These are phyloP conservation scores for Macrosoma leucophasiata DNA, from an alignment of 2,888 invertebrate species.

Conservation along the genomic window DNA sequence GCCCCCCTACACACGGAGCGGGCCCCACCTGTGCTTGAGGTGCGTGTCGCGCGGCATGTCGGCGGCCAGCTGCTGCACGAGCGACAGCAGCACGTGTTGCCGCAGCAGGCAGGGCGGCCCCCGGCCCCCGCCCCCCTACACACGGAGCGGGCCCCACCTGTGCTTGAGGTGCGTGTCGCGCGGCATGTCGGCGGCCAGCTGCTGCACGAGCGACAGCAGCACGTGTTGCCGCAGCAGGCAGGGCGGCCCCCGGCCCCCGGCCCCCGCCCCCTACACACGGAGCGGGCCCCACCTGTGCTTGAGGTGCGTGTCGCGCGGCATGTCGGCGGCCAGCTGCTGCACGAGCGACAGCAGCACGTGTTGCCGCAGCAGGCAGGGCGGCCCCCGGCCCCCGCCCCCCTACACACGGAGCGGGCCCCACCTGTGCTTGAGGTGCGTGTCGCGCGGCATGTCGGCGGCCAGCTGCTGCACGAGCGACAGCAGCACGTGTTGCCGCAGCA, in stretches of 20 bases:
- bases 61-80: slow-evolving; percentile 95
- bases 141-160: no score
- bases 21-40: slow-evolving; percentile 58
- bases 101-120: slow-evolving; percentile 82
- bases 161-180: slow-evolving; percentile 79
- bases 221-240: slow-evolving; percentile 90
- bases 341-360: slow-evolving; percentile 94
- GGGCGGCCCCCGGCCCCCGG: no score
- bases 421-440: slow-evolving; percentile 76
- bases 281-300: slow-evolving; percentile 62
- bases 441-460: slow-evolving; percentile 88
- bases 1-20: no score
- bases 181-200: slow-evolving; percentile 91
- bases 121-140: no score
- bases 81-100: slow-evolving; percentile 92
- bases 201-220: slow-evolving; percentile 93
- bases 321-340: slow-evolving; percentile 94
- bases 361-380: slow-evolving; percentile 84
- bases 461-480: slow-evolving; percentile 96
- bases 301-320: slow-evolving; percentile 82
- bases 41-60: slow-evolving; percentile 87
- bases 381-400: no score
- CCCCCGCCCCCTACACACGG: no score
- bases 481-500: slow-evolving; percentile 89
- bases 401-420: no score